A percentile compares a stretch with the other conserved stretches of the same genome.
Conservation (phyloP, 2,797 vertebrate species). For the Perodicticus potto region DNA sequence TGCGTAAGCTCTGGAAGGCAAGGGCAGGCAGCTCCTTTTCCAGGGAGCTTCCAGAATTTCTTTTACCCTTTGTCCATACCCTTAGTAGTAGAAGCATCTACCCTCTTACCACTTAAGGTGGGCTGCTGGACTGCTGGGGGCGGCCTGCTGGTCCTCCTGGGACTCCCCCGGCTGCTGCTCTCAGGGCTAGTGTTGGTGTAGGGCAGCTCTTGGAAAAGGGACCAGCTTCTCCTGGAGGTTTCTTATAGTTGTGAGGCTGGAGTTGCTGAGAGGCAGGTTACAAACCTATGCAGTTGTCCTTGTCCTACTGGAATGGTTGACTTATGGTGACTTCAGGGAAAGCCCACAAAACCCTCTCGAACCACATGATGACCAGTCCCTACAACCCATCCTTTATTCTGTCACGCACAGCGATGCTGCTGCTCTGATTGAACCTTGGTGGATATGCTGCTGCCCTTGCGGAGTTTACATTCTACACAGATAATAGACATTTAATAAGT, state of each 20-base stretch:
- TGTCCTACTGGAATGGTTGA: neutral
- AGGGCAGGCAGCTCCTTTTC: neutral
- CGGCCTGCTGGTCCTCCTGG: neutral
- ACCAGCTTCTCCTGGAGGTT: neutral
- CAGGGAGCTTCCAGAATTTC: too few relatives aligned
- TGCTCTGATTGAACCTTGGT: neutral
- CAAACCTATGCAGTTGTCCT: neutral
- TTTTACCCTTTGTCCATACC: too few relatives aligned
- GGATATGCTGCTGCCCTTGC: neutral
- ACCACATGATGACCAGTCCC: fast-evolving
- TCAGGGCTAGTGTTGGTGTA: neutral
- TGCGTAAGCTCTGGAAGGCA: neutral
- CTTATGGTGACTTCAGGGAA: neutral
- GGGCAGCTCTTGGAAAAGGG: neutral
- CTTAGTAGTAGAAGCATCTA: too few relatives aligned
- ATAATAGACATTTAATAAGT: neutral
- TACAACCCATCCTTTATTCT: neutral
- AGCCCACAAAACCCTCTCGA: fast-evolving
- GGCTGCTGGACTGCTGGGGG: too few relatives aligned
- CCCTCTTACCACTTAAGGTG: too few relatives aligned
- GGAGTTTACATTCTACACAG: neutral
- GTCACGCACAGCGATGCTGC: neutral
- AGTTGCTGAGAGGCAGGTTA: neutral
- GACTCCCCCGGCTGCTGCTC: neutral
- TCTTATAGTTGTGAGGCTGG: neutral